Base-by-base conservation (phyloP, 2,888 invertebrate species). In the Aphodius sticticus region DNA sequence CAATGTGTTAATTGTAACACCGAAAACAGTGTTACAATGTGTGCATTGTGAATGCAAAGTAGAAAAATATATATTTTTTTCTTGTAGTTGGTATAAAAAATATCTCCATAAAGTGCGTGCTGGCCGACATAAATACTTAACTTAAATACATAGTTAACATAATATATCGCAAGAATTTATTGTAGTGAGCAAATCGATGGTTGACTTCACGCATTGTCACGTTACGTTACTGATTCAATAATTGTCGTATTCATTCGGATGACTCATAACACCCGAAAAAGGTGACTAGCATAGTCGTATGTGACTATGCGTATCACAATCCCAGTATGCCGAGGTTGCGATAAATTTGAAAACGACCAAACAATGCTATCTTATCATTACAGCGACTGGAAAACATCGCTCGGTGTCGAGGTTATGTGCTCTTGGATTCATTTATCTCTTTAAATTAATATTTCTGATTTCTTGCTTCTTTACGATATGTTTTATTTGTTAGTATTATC, bases 171-270 rank as follows among this genome's bases (percentile, higher is more conserved):
- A 53, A 12, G 53, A 53, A 53, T 3, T 7, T 53, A n/a, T n/a
- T n/a, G n/a, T 53, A 1, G 53, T 53, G 53, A 53, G 12, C 53
- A 53, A 53, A 53, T 53, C 53, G 53, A 53, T 53, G 53, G 12
- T 53, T 53, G 53, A 53, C 53, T 53, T 53, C 53, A 53, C 53
- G 53, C 53, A 53, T 53, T 53, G 53, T 53, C 53, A 53, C 53
- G 9, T 53, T 53, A 53, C 12, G 53, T 12, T 12, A 53, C 53
- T 53, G 53, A 53, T 53, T 53, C 53, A 53, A 53, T 53, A 53
- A 53, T 53, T 53, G 53, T 53, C 53, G 2, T 53, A 53, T 53
- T 53, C 53, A 53, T 53, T 53, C 7, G 12, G 0, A 53, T 53
- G 53, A 53, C 12, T 53, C 53, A 53, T 53, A 12, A 7, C 12